Evolutionary conservation across 1,140 invertebrate genomes (phyloP).

Genomic region (Sinonovacula constricta): DNA sequence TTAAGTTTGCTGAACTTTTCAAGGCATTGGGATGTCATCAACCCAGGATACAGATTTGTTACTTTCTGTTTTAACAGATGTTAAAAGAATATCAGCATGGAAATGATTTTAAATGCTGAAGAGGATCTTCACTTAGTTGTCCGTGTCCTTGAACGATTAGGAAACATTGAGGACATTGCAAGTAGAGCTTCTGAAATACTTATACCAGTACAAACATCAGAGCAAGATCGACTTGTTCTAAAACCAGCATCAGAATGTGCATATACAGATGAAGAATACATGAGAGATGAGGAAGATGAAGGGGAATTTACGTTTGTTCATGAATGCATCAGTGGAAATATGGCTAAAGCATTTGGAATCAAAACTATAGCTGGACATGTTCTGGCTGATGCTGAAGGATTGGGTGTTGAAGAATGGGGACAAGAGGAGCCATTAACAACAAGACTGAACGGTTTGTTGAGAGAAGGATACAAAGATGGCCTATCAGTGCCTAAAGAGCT

Average conservation of each 20-base stretch:
- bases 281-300: constrained; percentile 39
- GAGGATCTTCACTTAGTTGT: background rate
- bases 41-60: constrained; percentile 5
- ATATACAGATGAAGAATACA: constrained; percentile 58
- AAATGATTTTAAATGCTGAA: background rate
- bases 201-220: constrained; percentile 47
- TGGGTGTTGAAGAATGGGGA: constrained; percentile 56
- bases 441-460: constrained; percentile 57
- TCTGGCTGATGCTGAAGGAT: constrained; percentile 53
- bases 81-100: background rate
- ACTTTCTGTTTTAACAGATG: background rate
- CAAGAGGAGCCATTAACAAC: constrained; percentile 69
- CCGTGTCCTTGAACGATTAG: background rate
- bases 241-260: constrained; percentile 22
- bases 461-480: constrained; percentile 66
- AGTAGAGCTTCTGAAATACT: constrained; percentile 24
- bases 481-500: constrained; percentile 71
- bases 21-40: constrained; percentile 1
- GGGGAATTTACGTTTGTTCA: constrained; percentile 60
- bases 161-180: constrained; percentile 13
- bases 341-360: constrained; percentile 60
- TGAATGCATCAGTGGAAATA: constrained; percentile 49
- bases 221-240: constrained; percentile 10
- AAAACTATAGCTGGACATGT: constrained; percentile 51
- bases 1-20: background rate